Base-by-base conservation (phyloP, 35 echinoderm and acorn worm species). In the Nesometra sesokonis region DNA sequence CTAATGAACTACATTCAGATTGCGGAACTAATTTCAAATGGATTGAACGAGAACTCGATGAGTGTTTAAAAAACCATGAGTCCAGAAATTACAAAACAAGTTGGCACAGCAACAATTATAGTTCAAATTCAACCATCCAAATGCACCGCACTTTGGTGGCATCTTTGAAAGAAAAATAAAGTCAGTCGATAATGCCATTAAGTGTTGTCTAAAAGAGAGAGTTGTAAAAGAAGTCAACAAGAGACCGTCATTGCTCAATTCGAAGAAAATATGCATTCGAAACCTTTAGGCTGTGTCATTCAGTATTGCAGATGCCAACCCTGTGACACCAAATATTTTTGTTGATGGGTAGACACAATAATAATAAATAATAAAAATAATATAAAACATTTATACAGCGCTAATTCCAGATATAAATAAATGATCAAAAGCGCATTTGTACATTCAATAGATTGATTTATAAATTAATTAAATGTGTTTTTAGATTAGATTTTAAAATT, bases 1-100 rank as follows among this genome's bases (percentile, higher is more conserved):
- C 88, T 15, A 79, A 84, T 17, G 88, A 84, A 35, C 19, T 89
- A 32, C 77, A 77, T 23, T 89, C 52, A 83, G 88, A 89, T 85
- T 78, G 82, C 30, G 88, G 82, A 3, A 84, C 81, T 13, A 84
- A 89, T 46, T 89, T 89, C 34, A 78, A 37, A 17, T 80, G 88
- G 29, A 81, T 32, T 77, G 82, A 85, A 3, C 0, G 38, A 23
- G 88, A 89, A 35, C 57, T 89, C 3, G 77, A 34, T 29, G 57
- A 77, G 3, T 89, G 80, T 83, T 57, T 89, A 21, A 76, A n/a
- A 23, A 35, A 29, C 0, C 17, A 81, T 83, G 80, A 83, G 46
- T 33, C 19, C 13, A 77, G 87, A 89, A n/a, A 88, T 32, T 47
- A 38, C 86, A 88, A 29, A 17, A 36, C n/a, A 88, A 88, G 19